Conservation (phyloP, 1,140 invertebrate genomes). For the Hesperophylax magnus region DNA sequence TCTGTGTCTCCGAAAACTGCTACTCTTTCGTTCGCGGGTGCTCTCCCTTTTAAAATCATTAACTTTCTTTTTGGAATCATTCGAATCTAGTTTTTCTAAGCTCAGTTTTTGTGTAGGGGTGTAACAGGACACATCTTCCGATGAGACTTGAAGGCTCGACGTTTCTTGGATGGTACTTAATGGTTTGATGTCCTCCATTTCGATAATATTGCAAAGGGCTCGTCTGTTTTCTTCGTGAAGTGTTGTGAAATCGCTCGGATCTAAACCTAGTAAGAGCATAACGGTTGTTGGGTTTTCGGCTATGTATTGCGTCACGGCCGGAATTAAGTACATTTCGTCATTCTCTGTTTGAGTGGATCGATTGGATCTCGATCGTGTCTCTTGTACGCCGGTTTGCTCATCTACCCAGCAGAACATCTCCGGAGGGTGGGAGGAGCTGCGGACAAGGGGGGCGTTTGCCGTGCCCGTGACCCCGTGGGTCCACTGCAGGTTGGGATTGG, state of each 20-base stretch:
- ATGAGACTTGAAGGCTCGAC: slow-evolving; percentile 52
- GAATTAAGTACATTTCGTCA: slow-evolving; percentile 62
- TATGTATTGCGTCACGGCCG: slow-evolving; percentile 68
- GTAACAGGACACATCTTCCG: slow-evolving; percentile 52
- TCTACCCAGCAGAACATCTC: slow-evolving; percentile 84
- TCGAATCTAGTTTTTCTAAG: slow-evolving; percentile 52
- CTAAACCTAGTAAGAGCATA: slow-evolving; percentile 67
- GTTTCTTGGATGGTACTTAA: slow-evolving; percentile 56
- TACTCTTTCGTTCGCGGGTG: slow-evolving; percentile 61
- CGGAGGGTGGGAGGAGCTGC: slow-evolving; percentile 85
- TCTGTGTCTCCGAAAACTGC: slow-evolving; percentile 63
- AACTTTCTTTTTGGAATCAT: slow-evolving; percentile 46
- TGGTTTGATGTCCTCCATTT: slow-evolving; percentile 50
- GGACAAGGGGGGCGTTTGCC: slow-evolving; percentile 71
- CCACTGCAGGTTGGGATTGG: slow-evolving; percentile 78
- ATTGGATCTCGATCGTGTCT: slow-evolving; percentile 59
- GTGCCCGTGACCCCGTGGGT: slow-evolving; percentile 61
- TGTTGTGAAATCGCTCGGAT: slow-evolving; percentile 59
- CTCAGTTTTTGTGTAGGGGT: slow-evolving; percentile 50
- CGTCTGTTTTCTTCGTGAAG: slow-evolving; percentile 46
- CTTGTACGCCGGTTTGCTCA: slow-evolving; percentile 57
- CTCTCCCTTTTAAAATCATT: slow-evolving; percentile 60
- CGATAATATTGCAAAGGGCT: slow-evolving; percentile 51
- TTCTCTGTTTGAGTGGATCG: slow-evolving; percentile 67
- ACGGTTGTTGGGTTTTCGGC: slow-evolving; percentile 70